phyloP scores from a whole-genome alignment of 2,113 vertebrate genomes.

The Ameiurus melas region DNA sequence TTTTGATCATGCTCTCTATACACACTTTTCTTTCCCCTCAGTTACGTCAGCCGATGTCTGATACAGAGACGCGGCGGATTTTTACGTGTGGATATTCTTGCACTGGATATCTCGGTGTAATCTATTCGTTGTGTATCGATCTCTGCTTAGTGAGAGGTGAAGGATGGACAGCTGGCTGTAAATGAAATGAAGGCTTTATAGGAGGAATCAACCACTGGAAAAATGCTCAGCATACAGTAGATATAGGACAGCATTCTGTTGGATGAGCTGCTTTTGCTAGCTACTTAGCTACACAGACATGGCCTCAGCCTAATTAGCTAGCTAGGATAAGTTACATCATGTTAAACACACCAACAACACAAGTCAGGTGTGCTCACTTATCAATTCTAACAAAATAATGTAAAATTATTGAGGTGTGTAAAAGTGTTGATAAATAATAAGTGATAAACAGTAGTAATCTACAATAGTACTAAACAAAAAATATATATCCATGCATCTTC shows the following conservation, averaged over 20 bases:
- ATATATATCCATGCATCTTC: too few relatives aligned
- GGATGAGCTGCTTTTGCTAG: not conserved
- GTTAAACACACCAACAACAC: not conserved
- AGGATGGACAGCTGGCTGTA: not conserved
- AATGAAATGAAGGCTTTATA: not conserved
- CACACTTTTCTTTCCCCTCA: constrained; percentile 2
- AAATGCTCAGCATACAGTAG: not conserved
- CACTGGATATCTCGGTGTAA: not conserved
- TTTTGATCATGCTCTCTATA: constrained; percentile 2
- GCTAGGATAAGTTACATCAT: not conserved
- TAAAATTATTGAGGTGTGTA: too few relatives aligned
- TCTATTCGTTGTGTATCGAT: not conserved
- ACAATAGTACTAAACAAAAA: too few relatives aligned
- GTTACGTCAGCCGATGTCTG: not conserved
- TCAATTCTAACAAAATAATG: not conserved
- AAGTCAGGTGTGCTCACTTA: not conserved
- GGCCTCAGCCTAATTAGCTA: not conserved
- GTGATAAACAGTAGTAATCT: not conserved
- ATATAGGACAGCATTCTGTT: not conserved
- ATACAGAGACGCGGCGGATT: not conserved
- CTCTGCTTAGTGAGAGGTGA: not conserved
- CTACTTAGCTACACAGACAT: not conserved
- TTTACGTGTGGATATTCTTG: not conserved
- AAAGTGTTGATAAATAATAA: too few relatives aligned
- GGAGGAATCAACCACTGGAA: not conserved